Conservation (phyloP, 2,888 invertebrate species). For the Hyalella azteca region DNA sequence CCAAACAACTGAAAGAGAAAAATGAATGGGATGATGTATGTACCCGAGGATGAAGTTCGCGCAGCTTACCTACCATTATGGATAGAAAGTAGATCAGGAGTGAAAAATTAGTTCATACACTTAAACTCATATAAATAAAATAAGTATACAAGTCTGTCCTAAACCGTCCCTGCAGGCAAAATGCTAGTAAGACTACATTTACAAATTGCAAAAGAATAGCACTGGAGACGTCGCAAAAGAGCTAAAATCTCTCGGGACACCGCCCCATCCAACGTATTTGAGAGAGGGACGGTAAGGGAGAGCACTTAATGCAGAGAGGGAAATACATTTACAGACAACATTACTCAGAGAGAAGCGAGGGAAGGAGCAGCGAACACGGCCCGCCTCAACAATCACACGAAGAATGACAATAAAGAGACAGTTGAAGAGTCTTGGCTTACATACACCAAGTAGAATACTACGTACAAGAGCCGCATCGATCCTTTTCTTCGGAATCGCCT, state of each 20-base stretch:
- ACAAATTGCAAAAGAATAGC: slow-evolving; percentile 37
- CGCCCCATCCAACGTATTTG: slow-evolving; percentile 58
- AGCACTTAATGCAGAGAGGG: slow-evolving; percentile 45
- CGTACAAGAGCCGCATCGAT: slow-evolving; percentile 36
- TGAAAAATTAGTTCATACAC: slow-evolving; percentile 35
- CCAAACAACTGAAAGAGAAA: background rate
- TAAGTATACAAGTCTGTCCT: slow-evolving; percentile 50
- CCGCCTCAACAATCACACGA: slow-evolving; percentile 33
- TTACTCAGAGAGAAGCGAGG: slow-evolving; percentile 37
- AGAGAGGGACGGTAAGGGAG: slow-evolving; percentile 58
- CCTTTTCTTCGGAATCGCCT: slow-evolving; percentile 10
- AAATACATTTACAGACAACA: slow-evolving; percentile 52
- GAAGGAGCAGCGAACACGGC: slow-evolving; percentile 37
- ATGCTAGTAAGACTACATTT: slow-evolving; percentile 35
- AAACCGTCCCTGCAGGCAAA: slow-evolving; percentile 55
- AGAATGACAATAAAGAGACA: slow-evolving; percentile 36
- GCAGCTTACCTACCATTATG: slow-evolving; percentile 34
- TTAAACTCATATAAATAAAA: slow-evolving; percentile 35
- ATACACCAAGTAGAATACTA: slow-evolving; percentile 34
- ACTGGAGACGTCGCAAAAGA: slow-evolving; percentile 9
- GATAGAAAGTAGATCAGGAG: slow-evolving; percentile 24
- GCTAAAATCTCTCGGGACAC: slow-evolving; percentile 19
- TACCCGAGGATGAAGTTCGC: background rate
- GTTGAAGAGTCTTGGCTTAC: slow-evolving; percentile 31
- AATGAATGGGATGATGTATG: background rate